phyloP scores from a whole-genome alignment of 2,888 invertebrate species.

The Bibio marci region DNA sequence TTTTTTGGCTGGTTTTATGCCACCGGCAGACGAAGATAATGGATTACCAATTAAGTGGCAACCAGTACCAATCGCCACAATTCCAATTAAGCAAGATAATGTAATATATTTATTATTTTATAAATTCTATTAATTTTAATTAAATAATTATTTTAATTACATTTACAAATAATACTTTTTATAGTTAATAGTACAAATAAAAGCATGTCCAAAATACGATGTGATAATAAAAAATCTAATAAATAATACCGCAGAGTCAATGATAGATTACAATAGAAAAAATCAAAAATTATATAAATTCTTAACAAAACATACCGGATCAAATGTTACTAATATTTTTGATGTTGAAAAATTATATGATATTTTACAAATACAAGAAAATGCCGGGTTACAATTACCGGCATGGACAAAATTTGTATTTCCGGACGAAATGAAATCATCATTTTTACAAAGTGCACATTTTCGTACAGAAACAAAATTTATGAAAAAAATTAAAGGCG shows the following conservation, averaged over 20 bases:
- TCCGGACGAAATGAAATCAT: constrained; percentile 43
- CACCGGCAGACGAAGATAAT: constrained; percentile 25
- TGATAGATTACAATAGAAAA: no score
- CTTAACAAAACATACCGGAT: constrained; percentile 38
- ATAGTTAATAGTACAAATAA: constrained; percentile 29
- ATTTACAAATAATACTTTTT: neutral
- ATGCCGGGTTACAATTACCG: constrained; percentile 50
- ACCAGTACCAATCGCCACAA: constrained; percentile 70
- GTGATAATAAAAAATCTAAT: constrained; percentile 32
- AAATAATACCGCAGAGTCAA: no score
- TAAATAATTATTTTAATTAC: neutral
- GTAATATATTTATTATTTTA: constrained; percentile 30
- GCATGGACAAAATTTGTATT: constrained; percentile 55
- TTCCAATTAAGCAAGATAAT: constrained; percentile 50
- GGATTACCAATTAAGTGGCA: constrained; percentile 48
- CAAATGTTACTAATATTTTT: constrained; percentile 38
- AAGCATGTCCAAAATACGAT: constrained; percentile 36
- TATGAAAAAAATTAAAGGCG: constrained; percentile 55
- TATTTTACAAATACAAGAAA: constrained; percentile 46
- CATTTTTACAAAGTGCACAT: constrained; percentile 51
- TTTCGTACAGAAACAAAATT: constrained; percentile 50
- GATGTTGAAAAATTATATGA: constrained; percentile 55
- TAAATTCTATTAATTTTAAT: no score
- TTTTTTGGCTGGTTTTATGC: constrained; percentile 52
- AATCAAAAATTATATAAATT: constrained; percentile 47